Percentiles rank a stretch among this genome's conserved stretches.
phyloP scores from a whole-genome alignment of 2,113 vertebrate species.

The Tonatia bakeri region DNA sequence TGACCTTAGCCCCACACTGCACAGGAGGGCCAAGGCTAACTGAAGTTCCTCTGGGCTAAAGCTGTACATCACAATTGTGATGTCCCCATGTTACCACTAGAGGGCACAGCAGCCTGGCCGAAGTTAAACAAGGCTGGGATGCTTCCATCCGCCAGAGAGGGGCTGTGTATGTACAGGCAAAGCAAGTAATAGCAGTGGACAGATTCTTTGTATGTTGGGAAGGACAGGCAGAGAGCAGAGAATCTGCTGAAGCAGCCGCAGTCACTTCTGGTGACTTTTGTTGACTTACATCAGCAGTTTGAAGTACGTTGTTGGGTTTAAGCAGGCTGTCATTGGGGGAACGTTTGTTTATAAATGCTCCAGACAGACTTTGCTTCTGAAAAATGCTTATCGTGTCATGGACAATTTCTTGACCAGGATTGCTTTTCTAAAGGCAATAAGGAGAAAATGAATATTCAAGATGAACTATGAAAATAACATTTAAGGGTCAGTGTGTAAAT shows the following conservation, averaged over 20 bases:
- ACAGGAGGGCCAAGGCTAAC: neutral
- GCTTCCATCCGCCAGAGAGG: neutral
- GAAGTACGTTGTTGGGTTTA: neutral
- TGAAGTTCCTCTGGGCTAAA: neutral
- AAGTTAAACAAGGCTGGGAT: neutral
- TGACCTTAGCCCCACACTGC: neutral
- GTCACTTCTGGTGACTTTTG: neutral
- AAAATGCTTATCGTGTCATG: neutral
- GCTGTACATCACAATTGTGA: neutral
- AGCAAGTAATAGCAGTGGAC: neutral
- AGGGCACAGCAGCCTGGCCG: neutral
- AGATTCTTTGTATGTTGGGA: neutral
- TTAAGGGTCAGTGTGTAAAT: slow-evolving; percentile 41
- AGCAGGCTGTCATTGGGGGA: neutral
- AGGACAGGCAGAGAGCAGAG: neutral
- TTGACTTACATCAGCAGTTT: neutral
- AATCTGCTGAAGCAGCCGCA: neutral
- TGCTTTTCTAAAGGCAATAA: neutral
- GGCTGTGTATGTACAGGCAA: fast-evolving
- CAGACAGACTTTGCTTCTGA: neutral
- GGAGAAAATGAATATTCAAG: slow-evolving; percentile 2
- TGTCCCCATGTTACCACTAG: neutral
- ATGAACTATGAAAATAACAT: neutral
- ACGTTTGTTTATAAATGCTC: neutral
- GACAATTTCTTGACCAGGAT: neutral